Percentiles rank a stretch among this genome's conserved stretches.
Evolutionary conservation across 30 jellyfish, hydroid and myxozoan species (phyloP).

Genomic region (Cassiopea xamachana): DNA sequence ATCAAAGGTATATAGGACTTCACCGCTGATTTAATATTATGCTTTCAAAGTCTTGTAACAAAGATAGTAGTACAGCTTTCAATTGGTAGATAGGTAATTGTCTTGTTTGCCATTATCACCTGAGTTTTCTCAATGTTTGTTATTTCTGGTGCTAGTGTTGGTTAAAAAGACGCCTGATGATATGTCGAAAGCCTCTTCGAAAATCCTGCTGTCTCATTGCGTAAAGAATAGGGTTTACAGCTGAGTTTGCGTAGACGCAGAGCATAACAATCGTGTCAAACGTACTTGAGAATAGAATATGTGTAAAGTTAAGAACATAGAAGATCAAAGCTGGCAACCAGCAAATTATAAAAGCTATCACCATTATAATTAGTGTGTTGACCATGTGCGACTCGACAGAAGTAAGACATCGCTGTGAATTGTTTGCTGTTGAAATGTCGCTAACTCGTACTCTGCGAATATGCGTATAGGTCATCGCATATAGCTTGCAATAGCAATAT

Average conservation of each 20-base stretch:
- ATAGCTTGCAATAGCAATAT: constrained; percentile 47
- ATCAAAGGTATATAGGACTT: no score
- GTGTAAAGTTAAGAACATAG: neutral
- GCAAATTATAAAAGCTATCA: constrained; percentile 41
- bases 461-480: constrained; percentile 31
- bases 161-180: neutral
- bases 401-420: neutral
- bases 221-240: constrained; percentile 74
- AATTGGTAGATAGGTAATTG: no score
- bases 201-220: constrained; percentile 73
- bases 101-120: no score
- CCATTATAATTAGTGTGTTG: constrained; percentile 55
- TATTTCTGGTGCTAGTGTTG: no score
- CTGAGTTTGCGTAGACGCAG: constrained; percentile 70
- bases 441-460: constrained; percentile 28
- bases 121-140: no score
- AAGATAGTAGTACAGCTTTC: no score
- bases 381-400: constrained; percentile 37
- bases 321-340: constrained; percentile 53
- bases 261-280: constrained; percentile 31
- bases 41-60: no score
- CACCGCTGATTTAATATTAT: no score
- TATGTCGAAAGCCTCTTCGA: constrained; percentile 62
- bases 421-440: neutral
- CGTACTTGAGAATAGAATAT: neutral